Evolutionary conservation across 2,797 vertebrate genomes (phyloP), one percentile per base, ranked within the genome.

Genomic region (Parauchenoglanis punctatus): DNA sequence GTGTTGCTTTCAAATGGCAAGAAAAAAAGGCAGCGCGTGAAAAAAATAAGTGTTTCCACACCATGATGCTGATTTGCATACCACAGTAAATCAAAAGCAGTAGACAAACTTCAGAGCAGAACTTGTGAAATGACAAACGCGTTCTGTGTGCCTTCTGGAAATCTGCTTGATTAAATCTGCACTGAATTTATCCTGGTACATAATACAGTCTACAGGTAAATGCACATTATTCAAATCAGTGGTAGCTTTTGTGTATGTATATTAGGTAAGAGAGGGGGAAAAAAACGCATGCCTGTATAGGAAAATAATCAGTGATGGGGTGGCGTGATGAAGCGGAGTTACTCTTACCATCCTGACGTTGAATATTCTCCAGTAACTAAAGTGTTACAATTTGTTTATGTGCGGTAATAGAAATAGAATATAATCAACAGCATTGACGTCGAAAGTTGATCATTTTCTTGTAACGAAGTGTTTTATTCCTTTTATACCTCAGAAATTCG

Each of bases 1-100:
- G 95, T 96, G 95, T 95, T 95, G 93, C 93, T 94, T 95, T 95
- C 92, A 96, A 96, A 95, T 93, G 94, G 94, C 93, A 94, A 93
- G 93, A 58, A 68, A 77, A 91, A 92, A 91, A 90, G 91, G 85
- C 73, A 85, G 54, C 20, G 0, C 0, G 65, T 84, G 0, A 0
- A 76, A 78, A 88, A 91, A 91, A 91, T 49, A 91, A 91, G 90
- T 93, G 85, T 85, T 94, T 94, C 92, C 93, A 93, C 92, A 94
- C 92, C 91, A 91, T 92, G 91, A 93, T 93, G 94, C 94, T 93
- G 92, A 92, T 91, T 90, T 84, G 88, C 91, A 90, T 88, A 88
- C 88, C 76, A 73, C 88, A 87, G 86, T 89, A 91, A 92, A 91
- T 90, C 91, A 90, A 90, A 89, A 80, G 63, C 89, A 84, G 75